Evolutionary conservation across 2,797 vertebrate genomes (phyloP).

Genomic region (Coranthus polyacanthus): DNA sequence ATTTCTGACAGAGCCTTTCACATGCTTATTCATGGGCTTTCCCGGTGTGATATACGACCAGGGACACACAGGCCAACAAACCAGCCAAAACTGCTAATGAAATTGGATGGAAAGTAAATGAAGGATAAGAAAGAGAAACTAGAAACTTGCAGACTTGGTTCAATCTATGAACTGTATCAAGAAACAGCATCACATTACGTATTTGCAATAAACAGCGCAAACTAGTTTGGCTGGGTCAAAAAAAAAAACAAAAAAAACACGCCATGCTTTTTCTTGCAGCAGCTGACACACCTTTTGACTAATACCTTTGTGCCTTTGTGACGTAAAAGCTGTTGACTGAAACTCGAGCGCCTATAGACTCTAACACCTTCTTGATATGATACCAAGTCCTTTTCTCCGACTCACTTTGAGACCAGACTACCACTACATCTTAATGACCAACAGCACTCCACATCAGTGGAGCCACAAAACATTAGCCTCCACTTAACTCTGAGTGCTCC

Average conservation of each 20-base stretch:
- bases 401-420: constrained; percentile 23
- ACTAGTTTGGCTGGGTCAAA: background rate
- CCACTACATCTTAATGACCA: constrained; percentile 61
- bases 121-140: constrained; percentile 52
- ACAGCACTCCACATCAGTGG: constrained; percentile 63
- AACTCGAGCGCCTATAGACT: background rate
- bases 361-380: background rate
- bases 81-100: constrained; percentile 70
- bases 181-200: constrained; percentile 21
- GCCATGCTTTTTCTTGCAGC: background rate
- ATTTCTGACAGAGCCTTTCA: constrained; percentile 76
- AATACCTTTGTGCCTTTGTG: constrained; percentile 5
- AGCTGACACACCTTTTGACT: constrained; percentile 31
- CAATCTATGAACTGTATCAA: constrained; percentile 17
- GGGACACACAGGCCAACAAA: constrained; percentile 60
- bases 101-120: constrained; percentile 73
- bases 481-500: constrained; percentile 80
- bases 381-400: background rate
- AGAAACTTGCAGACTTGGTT: constrained; percentile 47
- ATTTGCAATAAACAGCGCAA: constrained; percentile 16
- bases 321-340: constrained; percentile 24
- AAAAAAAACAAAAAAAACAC: background rate
- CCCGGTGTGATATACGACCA: constrained; percentile 68
- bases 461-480: constrained; percentile 79
- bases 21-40: constrained; percentile 74